Evolutionary conservation across 1,140 invertebrate species (phyloP), one percentile per base, ranked within the genome.

Genomic region (Platyura marginata): DNA sequence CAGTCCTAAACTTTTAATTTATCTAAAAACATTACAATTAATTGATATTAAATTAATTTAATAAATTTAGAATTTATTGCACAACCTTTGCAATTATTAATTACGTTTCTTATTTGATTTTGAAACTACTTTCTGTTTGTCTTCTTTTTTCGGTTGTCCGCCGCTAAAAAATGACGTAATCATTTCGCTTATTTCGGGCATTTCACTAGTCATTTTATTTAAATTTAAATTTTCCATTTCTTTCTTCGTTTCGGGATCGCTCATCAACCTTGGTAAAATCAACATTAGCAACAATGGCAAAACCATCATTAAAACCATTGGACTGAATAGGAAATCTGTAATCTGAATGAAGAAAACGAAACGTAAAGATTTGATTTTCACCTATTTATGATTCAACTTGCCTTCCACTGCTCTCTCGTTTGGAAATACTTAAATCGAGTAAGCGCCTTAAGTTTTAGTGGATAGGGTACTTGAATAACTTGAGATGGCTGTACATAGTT

Each of bases 231-330:
- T 84, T 57, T 93, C 89, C 67, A 94, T 81, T 69, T 93, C 90
- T 74, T 90, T 74, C 74, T 86, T 77, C 2, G 91, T 89, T 63
- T 96, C 91, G 36, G 89, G 88, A 66, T 96, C 91, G 58, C 90
- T 95, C 77, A 97, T 89, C 70, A 96, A 80, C 64, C 95, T 94
- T 9, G 93, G 92, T 49, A 96, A 63, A 44, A 96, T 69, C 75
- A 96, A 83, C 47, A 98, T 86, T 0, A 96, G 59, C 1, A 95
- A 49, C 10, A 97, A 64, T 1, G 93, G 93, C 40, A 95, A 55
- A 20, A 96, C 76, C 91, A 97, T 97, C 82, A 96, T 97, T 42
- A 97, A 70, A 2, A 97, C 84, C 92, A 96, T 96, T 32, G 93
- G 92, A 66, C 89, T 95, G 55, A 96, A 88, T 2, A 97, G 59